Evolutionary conservation across 2,797 vertebrate species (phyloP), one percentile per base, ranked within the genome.

Genomic region (Coregonus suidteri): DNA sequence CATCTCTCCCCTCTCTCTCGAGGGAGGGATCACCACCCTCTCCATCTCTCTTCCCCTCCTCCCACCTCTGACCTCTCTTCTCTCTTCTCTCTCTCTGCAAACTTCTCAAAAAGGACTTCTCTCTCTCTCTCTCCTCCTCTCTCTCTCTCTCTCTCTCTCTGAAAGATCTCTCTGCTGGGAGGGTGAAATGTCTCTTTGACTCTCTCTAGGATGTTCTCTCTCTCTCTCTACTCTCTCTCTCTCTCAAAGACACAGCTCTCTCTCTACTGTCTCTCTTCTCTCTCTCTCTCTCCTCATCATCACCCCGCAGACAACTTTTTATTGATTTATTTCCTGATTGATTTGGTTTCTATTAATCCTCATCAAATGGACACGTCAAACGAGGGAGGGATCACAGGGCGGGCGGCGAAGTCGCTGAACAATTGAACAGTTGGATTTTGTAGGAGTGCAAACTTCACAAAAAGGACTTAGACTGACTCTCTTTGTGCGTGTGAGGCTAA

Each of bases 391-490:
- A 37, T 47, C 59, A 41, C n/a, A 66, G 74, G 4, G 59, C 16
- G 41, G 67, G 59, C 1, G 20, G 20, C 7, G 0, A 25, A 9
- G 59, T 80, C n/a, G 54, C 67, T 80, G 81, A 79, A 80, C 80
- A 77, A 80, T 83, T 83, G 65, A 83, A 73, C 73, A 31, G 73
- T 53, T 64, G 76, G 62, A 77, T 79, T 76, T 78, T 77, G 75
- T 73, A 65, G 65, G 78, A 69, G 37, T 83, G 69, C 51, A 76
- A 73, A 80, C 15, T 35, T 34, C 14, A 34, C 30, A 83, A 74
- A 72, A 76, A 73, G 67, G 62, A 37, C 59, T 35, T 18, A 7
- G 56, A 9, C 15, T 14, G 4, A 64, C 14, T 51, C 59, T 41
- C 35, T 71, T 75, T 34, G 25, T 83, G 73, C 68, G 71, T 72